Evolutionary conservation across 2,888 invertebrate species (phyloP), one percentile per base, ranked within the genome.

Genomic region (Mimumesa dahlbomi): DNA sequence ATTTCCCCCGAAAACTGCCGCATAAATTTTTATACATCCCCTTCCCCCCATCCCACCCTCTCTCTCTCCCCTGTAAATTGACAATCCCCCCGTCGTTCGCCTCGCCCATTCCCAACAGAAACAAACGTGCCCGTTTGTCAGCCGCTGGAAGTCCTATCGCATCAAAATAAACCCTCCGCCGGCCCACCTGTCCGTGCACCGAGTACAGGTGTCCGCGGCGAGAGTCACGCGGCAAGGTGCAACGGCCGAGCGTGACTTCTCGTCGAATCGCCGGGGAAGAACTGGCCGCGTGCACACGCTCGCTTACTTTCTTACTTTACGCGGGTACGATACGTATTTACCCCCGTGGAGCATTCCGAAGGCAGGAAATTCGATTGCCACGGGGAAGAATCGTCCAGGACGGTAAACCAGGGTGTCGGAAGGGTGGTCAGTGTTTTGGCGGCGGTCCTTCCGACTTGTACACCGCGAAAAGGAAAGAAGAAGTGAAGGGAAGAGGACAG

Each of bases 161-260:
- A 22, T 25, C 34, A 46, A 53, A 42, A 65, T 34, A 45, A 64
- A 38, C 58, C 36, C 42, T 36, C 57, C 5, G 29, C 36, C 43
- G 42, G 50, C 46, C 42, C 72, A 71, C 71, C 65, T 73, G 66
- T 59, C 66, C 48, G 43, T 56, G 43, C 46, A 56, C 40, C 54
- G 29, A 48, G 56, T 50, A 73, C 71, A 73, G 73, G 62, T 73
- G 73, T 59, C 57, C 43, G 34, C 25, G 52, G 40, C 38, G 31
- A 22, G 52, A 43, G 72, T 49, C 67, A 52, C 42, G 43, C 42
- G 57, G 58, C 77, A 68, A 77, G 67, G 77, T 77, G 74, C 74
- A 77, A 77, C 61, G 74, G 34, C 71, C 74, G 71, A 62, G 52
- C 66, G 49, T 50, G 56, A 63, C 48, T 65, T 54, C 31, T 43